Conservation (phyloP, 2,888 invertebrate species). For the Pheosia gnoma region DNA sequence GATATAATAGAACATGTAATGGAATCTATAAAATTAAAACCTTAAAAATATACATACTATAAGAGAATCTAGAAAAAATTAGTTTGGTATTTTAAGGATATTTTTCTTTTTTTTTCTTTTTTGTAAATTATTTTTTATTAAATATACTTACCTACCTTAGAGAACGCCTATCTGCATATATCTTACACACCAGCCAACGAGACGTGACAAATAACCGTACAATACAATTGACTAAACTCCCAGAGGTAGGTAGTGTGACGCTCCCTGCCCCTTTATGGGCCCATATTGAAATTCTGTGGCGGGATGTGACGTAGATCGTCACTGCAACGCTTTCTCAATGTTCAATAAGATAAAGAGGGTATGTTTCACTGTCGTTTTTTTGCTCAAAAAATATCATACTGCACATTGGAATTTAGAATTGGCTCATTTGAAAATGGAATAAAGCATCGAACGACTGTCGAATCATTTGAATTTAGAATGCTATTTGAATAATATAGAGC, state of each 20-base stretch:
- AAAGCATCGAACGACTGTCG: too few relatives aligned
- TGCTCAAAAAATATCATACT: neutral
- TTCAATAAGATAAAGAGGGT: neutral
- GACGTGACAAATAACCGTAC: slow-evolving; percentile 34
- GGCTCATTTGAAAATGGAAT: too few relatives aligned
- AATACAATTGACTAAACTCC: slow-evolving; percentile 42
- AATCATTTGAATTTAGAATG: too few relatives aligned
- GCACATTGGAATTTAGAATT: too few relatives aligned
- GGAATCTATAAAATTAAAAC: too few relatives aligned
- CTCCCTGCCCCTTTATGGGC: slow-evolving; percentile 44
- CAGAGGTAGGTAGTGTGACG: slow-evolving; percentile 39
- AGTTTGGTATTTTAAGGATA: too few relatives aligned
- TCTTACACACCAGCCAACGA: slow-evolving; percentile 20
- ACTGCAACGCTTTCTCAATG: slow-evolving; percentile 3
- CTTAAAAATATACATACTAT: too few relatives aligned
- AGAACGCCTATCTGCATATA: neutral
- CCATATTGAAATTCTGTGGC: slow-evolving; percentile 59
- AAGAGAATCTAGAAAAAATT: too few relatives aligned
- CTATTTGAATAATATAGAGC: too few relatives aligned
- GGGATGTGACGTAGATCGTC: slow-evolving; percentile 37
- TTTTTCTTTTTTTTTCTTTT: too few relatives aligned
- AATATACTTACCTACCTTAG: neutral
- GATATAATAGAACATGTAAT: too few relatives aligned
- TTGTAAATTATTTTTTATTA: too few relatives aligned
- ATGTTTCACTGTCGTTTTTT: neutral